Conservation (phyloP, 2,797 vertebrate species). For the Poecile montanus region DNA sequence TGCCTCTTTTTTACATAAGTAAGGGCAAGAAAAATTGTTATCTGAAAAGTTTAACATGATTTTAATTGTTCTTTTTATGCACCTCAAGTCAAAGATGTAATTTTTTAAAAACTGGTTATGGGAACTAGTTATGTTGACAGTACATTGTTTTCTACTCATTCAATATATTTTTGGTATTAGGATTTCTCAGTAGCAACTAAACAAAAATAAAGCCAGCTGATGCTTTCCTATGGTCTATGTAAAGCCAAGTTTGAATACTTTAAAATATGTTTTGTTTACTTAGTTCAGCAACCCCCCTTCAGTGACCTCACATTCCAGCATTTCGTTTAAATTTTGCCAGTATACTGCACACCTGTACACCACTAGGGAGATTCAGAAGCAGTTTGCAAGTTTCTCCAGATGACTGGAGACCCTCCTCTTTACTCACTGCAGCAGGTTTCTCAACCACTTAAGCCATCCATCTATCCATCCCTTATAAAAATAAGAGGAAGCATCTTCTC, state of each 20-base stretch:
- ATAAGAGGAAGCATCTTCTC: neutral
- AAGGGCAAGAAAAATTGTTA: neutral
- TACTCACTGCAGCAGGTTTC: neutral
- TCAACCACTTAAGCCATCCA: neutral
- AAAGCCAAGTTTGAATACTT: neutral
- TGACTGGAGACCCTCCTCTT: neutral
- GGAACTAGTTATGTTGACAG: neutral
- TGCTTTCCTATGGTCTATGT: neutral
- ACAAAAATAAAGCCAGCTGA: neutral
- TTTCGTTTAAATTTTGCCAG: neutral
- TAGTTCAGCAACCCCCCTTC: neutral
- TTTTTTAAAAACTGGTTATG: neutral
- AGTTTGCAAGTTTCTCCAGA: neutral
- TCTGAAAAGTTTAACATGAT: neutral
- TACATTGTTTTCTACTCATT: neutral
- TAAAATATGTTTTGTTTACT: neutral
- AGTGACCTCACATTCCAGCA: neutral
- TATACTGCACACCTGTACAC: neutral
- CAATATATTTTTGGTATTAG: neutral
- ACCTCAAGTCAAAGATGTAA: neutral
- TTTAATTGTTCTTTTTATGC: neutral
- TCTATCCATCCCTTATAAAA: neutral
- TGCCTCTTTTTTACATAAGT: neutral
- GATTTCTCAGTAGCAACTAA: neutral
- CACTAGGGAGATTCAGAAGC: neutral